A percentile compares a stretch with the other conserved stretches of the same genome.
Evolutionary conservation across 2,888 invertebrate genomes (phyloP).

Genomic region (Tenthredo distinguenda): DNA sequence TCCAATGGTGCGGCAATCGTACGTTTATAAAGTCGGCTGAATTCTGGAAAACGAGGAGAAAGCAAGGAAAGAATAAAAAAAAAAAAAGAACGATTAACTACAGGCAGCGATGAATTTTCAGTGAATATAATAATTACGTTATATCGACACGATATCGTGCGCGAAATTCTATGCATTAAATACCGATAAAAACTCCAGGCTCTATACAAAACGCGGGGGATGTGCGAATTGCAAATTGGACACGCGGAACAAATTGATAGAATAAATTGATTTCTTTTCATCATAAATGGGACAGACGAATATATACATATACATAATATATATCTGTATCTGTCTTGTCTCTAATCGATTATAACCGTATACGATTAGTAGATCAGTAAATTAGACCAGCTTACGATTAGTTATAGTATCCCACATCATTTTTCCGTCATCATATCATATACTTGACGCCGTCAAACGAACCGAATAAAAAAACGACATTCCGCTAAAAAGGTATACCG

Average conservation of each 20-base stretch:
- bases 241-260: neutral
- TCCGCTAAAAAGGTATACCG: neutral
- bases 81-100: neutral
- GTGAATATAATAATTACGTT: constrained; percentile 20
- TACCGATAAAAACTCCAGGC: constrained; percentile 3
- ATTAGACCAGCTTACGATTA: neutral
- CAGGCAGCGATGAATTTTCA: constrained; percentile 12
- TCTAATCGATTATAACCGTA: neutral
- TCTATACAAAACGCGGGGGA: neutral
- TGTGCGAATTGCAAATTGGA: neutral
- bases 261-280: neutral
- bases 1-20: neutral
- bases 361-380: neutral
- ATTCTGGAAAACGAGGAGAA: neutral
- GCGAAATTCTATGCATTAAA: neutral
- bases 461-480: neutral
- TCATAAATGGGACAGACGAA: neutral
- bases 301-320: too few relatives aligned
- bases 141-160: neutral
- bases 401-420: neutral
- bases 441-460: neutral
- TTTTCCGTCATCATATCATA: neutral
- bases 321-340: neutral
- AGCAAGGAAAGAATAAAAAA: neutral
- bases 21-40: neutral